Evolutionary conservation across 2,113 vertebrate genomes (phyloP), one percentile per base, ranked within the genome.

Genomic region (Chaetodon auriga): DNA sequence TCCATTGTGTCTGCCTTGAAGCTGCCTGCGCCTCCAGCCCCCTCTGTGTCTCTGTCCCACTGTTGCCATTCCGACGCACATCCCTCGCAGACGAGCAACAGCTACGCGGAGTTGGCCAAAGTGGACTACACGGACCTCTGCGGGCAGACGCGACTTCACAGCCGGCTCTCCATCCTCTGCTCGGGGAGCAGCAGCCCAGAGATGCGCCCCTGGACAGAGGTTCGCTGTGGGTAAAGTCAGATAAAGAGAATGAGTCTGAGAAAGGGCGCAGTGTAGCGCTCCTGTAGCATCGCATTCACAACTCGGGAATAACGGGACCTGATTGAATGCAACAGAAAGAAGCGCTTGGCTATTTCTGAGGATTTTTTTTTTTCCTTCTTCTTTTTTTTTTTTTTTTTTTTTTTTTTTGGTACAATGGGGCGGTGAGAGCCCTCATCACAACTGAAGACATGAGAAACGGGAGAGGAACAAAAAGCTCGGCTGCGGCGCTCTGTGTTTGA

Each of bases 1-100:
- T 10, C 13, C 18, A 58, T 6, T 0, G 1, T 0, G 8, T 19
- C 0, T 6, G 2, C 0, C 1, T 82, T 89, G 71, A 77, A 60
- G 5, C 66, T 9, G 46, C 57, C 76, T 45, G 36, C 11, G 23
- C 74, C 78, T 80, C 51, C 61, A 66, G 64, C 80, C 81, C 71
- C 70, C 81, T 76, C 61, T 25, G 35, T 74, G 61, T 77, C 62
- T 82, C 77, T 48, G 81, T 90, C 89, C 89, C 85, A 54, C 51
- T 75, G 81, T 91, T 93, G 90, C 89, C 94, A 94, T 94, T 95
- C 94, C 94, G 90, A 94, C 90, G 91, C 92, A 92, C 91, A 89
- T 87, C 93, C 71, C 92, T 87, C 87, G 41, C 90, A 60, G 90
- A 92, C 89, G 87, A 93, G 93, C 95, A 95, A 93, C 94, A 95